phyloP scores from a whole-genome alignment of 1,140 invertebrate genomes.

The Anoplophora glabripennis region DNA sequence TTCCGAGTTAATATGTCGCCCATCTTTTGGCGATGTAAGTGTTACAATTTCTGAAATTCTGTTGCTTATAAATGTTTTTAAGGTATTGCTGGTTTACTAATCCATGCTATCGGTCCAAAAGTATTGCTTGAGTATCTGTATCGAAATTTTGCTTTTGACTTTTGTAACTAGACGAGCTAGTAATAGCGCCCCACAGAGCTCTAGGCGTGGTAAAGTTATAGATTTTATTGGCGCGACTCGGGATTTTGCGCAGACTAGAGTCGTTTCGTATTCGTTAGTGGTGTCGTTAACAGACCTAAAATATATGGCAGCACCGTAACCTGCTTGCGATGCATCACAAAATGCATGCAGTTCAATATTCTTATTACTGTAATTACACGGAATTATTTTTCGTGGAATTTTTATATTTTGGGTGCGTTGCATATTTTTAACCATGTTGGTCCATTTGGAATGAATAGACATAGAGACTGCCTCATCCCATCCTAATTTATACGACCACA shows the following conservation, averaged over 20 bases:
- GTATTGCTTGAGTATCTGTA: conserved; percentile 14
- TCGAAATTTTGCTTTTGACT: conserved; percentile 12
- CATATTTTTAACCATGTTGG: conserved; percentile 12
- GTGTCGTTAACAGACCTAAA: conserved; percentile 24
- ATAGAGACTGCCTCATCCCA: conserved; percentile 23
- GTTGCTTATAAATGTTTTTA: conserved; percentile 45
- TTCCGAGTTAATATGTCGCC: conserved; percentile 42
- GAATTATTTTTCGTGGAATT: conserved; percentile 2
- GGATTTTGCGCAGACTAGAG: conserved; percentile 38
- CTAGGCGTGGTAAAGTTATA: conserved; percentile 35
- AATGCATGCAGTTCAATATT: conserved; percentile 38
- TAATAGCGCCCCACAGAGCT: conserved; percentile 31
- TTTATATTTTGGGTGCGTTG: conserved; percentile 4
- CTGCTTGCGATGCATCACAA: conserved; percentile 39
- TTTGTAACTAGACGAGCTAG: conserved; percentile 22
- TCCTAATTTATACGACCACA: conserved; percentile 39
- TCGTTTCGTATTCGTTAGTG: conserved; percentile 4
- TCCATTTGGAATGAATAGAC: conserved; percentile 8
- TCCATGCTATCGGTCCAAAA: conserved; percentile 48
- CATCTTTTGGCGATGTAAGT: conserved; percentile 30
- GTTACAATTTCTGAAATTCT: conserved; percentile 44
- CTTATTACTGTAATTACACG: not conserved
- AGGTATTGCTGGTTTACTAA: conserved; percentile 28
- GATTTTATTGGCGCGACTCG: conserved; percentile 40
- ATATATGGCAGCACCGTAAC: conserved; percentile 41